Evolutionary conservation across 2,888 invertebrate genomes (phyloP).

Genomic region (Dascillus cervinus): DNA sequence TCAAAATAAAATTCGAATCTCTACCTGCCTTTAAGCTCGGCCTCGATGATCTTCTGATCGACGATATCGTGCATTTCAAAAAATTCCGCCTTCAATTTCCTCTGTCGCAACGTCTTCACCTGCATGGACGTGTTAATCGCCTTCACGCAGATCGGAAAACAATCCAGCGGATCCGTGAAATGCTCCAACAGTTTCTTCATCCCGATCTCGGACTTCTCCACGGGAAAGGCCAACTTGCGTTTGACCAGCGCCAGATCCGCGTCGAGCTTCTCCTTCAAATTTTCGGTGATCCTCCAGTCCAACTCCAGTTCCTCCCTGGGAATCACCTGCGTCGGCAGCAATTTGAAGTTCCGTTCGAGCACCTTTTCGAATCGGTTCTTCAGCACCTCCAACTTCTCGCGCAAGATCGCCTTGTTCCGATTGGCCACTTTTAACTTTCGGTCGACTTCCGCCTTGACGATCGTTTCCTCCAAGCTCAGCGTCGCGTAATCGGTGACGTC

Average conservation of each 20-base stretch:
- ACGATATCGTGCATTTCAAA: slow-evolving; percentile 49
- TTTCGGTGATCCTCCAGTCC: slow-evolving; percentile 57
- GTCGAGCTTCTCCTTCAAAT: slow-evolving; percentile 52
- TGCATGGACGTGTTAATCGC: slow-evolving; percentile 45
- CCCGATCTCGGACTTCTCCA: slow-evolving; percentile 60
- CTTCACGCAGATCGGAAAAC: slow-evolving; percentile 53
- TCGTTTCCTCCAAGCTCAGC: slow-evolving; percentile 57
- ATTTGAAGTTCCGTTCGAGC: slow-evolving; percentile 44
- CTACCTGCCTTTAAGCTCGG: slow-evolving; percentile 50
- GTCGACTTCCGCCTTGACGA: slow-evolving; percentile 59
- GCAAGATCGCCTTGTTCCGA: slow-evolving; percentile 55
- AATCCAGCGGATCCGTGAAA: slow-evolving; percentile 59
- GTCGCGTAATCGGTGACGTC: slow-evolving; percentile 40
- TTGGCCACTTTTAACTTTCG: slow-evolving; percentile 54
- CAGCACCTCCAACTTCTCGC: slow-evolving; percentile 37
- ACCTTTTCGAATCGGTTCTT: slow-evolving; percentile 6
- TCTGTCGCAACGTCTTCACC: slow-evolving; percentile 56
- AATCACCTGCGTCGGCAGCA: slow-evolving; percentile 54
- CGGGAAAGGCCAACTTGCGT: slow-evolving; percentile 59
- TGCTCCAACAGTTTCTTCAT: slow-evolving; percentile 48
- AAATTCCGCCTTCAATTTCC: slow-evolving; percentile 53
- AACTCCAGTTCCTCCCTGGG: slow-evolving; percentile 55
- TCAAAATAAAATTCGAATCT: background rate
- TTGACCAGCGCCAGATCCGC: slow-evolving; percentile 55
- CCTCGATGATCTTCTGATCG: slow-evolving; percentile 51